Percentiles rank a stretch among this genome's conserved stretches.
Conservation (phyloP, 2,113 vertebrate species). For the Triplophysa tibetana region DNA sequence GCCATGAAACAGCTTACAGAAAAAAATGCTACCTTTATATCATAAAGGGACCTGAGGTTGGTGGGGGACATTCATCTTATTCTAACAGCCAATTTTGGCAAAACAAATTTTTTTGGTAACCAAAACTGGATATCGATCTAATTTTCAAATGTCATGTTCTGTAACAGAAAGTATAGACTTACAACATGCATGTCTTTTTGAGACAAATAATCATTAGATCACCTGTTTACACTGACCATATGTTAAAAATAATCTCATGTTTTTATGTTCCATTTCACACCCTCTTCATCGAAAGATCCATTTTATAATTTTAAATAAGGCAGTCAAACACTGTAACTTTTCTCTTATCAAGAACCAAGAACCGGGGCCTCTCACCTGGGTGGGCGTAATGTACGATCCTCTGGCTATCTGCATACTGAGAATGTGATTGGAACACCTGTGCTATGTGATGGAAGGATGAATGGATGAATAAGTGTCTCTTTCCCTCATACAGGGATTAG, state of each 20-base stretch:
- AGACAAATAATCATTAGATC: too few relatives aligned
- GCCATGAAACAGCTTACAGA: slow-evolving; percentile 39
- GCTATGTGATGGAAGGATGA: slow-evolving; percentile 61
- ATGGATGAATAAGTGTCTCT: slow-evolving; percentile 39
- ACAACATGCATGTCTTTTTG: too few relatives aligned
- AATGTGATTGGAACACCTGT: slow-evolving; percentile 63
- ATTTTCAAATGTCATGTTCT: too few relatives aligned
- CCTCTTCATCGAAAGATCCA: too few relatives aligned
- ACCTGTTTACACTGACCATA: too few relatives aligned
- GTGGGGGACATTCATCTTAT: slow-evolving; percentile 46
- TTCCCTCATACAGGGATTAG: slow-evolving; percentile 32
- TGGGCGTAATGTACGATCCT: neutral
- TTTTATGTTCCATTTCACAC: too few relatives aligned
- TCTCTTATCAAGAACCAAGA: neutral
- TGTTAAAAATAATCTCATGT: too few relatives aligned
- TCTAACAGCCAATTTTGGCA: slow-evolving; percentile 6
- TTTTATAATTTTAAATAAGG: neutral
- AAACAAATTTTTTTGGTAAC: too few relatives aligned
- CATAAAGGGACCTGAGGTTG: slow-evolving; percentile 38
- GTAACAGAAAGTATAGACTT: too few relatives aligned
- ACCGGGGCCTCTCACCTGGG: neutral
- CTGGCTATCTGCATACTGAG: slow-evolving; percentile 20
- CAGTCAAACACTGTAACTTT: neutral
- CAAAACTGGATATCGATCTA: too few relatives aligned
- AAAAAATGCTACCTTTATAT: slow-evolving; percentile 54